Percentiles rank a stretch among this genome's conserved stretches.
phyloP scores from a whole-genome alignment of 2,113 vertebrate genomes.

The Bubalus kerabau region DNA sequence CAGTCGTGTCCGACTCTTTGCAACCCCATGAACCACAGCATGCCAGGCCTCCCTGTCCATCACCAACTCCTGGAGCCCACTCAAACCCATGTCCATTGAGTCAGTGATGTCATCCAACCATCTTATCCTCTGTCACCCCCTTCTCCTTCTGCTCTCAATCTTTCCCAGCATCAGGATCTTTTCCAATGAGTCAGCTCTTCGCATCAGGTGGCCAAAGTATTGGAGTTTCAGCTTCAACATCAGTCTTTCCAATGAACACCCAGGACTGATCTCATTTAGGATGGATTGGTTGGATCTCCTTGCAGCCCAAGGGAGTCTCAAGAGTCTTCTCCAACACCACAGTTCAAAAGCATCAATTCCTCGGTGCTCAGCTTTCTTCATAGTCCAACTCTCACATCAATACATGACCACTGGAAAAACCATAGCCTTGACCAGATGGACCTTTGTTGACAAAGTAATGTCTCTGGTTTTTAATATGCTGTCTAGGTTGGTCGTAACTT shows the following conservation, averaged over 20 bases:
- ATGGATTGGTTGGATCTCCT: background rate
- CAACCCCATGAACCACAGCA: rapidly evolving
- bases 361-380: background rate
- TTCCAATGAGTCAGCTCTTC: background rate
- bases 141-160: background rate
- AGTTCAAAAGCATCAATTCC: background rate
- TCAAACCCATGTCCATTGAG: background rate
- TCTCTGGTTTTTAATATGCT: background rate
- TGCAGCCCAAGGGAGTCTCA: background rate
- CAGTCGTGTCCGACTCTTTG: background rate
- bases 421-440: background rate
- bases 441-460: background rate
- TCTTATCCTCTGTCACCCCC: background rate
- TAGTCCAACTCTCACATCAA: background rate
- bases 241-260: background rate
- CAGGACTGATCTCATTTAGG: background rate
- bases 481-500: background rate
- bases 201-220: background rate
- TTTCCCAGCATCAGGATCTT: background rate
- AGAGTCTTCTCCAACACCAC: background rate
- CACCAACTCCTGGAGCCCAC: background rate
- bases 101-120: background rate
- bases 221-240: background rate
- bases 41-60: background rate
- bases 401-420: background rate